A percentile compares a stretch with the other conserved stretches of the same genome.
Evolutionary conservation across 35 echinoderm and acorn worm genomes (phyloP).

Genomic region (Heliocidaris erythrogramma): DNA sequence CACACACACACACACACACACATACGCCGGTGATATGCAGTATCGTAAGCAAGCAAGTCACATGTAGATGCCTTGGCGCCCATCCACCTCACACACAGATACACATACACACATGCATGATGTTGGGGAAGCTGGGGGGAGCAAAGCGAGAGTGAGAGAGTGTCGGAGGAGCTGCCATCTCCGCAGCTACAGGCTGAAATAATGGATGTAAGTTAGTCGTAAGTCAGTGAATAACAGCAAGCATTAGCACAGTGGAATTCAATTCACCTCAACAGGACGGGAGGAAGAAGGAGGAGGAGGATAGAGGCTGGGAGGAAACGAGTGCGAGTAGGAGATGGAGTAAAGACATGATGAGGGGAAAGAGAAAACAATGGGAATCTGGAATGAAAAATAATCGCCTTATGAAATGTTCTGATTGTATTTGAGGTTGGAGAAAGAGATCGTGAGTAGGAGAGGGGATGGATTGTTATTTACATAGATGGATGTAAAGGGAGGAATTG

Average conservation of each 20-base stretch:
- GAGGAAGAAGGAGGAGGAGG: not conserved
- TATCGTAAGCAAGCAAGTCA: not conserved
- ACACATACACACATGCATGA: not conserved
- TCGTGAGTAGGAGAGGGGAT: not conserved
- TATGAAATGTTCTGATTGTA: not conserved
- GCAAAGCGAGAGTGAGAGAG: not conserved
- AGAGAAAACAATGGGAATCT: not conserved
- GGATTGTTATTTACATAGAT: not conserved
- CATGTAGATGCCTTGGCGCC: not conserved
- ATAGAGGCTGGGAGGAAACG: not conserved
- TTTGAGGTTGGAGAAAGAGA: not conserved
- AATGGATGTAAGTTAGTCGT: conserved; percentile 5
- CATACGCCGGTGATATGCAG: not conserved
- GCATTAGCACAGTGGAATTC: not conserved
- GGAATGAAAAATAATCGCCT: not conserved
- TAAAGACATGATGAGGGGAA: not conserved
- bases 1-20: not conserved
- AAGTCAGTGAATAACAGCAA: conserved; percentile 17
- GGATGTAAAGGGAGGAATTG: not conserved
- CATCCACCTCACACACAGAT: not conserved
- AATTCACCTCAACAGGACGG: not conserved
- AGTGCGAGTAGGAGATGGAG: not conserved
- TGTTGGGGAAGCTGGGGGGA: not conserved
- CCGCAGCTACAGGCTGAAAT: not conserved
- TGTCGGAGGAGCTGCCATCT: not conserved